Percentiles rank a stretch among this genome's conserved stretches.
phyloP scores from a whole-genome alignment of 2,888 invertebrate genomes.

The Maniola hyperantus region DNA sequence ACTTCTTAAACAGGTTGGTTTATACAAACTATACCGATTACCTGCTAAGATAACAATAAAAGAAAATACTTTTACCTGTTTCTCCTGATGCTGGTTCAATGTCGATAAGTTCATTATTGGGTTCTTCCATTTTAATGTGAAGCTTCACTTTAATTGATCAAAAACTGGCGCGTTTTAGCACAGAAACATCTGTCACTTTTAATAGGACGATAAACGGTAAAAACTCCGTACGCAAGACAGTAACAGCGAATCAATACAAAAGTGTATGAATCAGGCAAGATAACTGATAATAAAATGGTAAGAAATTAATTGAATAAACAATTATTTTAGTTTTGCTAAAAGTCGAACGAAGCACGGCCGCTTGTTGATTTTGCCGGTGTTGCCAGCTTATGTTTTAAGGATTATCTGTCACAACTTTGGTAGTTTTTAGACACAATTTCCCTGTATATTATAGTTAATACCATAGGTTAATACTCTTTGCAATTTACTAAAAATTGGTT shows the following conservation, averaged over 20 bases:
- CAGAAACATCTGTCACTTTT: slow-evolving; percentile 68
- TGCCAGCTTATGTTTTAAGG: slow-evolving; percentile 45
- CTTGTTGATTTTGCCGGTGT: slow-evolving; percentile 74
- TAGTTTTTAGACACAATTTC: not conserved
- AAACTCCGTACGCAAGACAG: slow-evolving; percentile 50
- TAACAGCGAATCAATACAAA: slow-evolving; percentile 24
- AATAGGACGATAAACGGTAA: slow-evolving; percentile 47
- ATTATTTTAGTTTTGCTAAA: slow-evolving; percentile 45
- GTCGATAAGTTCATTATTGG: slow-evolving; percentile 47
- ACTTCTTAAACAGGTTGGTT: slow-evolving; percentile 50
- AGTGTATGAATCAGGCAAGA: slow-evolving; percentile 21
- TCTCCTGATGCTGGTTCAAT: slow-evolving; percentile 51
- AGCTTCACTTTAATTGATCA: slow-evolving; percentile 46
- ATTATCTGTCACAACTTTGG: not conserved
- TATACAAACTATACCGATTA: slow-evolving; percentile 47
- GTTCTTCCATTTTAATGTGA: slow-evolving; percentile 60
- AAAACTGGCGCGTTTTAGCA: slow-evolving; percentile 68
- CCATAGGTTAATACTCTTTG: too few species aligned
- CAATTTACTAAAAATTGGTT: too few species aligned
- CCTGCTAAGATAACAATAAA: slow-evolving; percentile 39
- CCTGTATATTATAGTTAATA: not conserved
- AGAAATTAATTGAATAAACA: slow-evolving; percentile 33
- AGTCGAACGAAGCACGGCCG: slow-evolving; percentile 52
- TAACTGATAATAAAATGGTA: slow-evolving; percentile 30
- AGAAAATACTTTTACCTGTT: slow-evolving; percentile 53